A percentile compares a stretch with the other conserved stretches of the same genome.
Conservation (phyloP, 1,140 invertebrate species). For the Metopolophium dirhodum region DNA sequence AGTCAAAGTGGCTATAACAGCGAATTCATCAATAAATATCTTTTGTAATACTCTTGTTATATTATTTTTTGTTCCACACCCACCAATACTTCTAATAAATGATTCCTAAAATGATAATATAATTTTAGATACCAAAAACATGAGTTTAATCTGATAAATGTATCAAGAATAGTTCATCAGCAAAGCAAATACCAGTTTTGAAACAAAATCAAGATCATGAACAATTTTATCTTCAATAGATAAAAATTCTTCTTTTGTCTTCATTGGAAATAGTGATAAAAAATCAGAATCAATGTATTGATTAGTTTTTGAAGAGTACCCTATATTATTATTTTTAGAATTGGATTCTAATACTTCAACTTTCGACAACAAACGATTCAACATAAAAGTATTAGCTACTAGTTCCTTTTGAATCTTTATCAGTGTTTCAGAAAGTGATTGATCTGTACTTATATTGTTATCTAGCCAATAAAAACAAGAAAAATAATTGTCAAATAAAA, state of each 20-base stretch:
- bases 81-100: conserved; percentile 11
- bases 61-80: not conserved
- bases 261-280: not conserved
- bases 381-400: not conserved
- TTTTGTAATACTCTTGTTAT: not conserved
- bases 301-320: not conserved
- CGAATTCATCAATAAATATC: not conserved
- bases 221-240: not conserved
- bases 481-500: too few species aligned
- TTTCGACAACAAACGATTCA: not conserved
- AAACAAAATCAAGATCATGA: not conserved
- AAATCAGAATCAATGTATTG: conserved; percentile 1
- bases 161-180: not conserved
- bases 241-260: not conserved
- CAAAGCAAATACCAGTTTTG: not conserved
- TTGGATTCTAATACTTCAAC: not conserved
- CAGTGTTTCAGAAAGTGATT: not conserved
- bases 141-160: not conserved
- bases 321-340: not conserved
- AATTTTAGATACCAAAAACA: not conserved
- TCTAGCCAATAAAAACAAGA: too few species aligned
- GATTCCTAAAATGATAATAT: not conserved
- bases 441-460: not conserved
- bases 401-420: not conserved
- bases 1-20: not conserved